Conservation (phyloP, 2,113 vertebrate genomes). For the Scomber scombrus region DNA sequence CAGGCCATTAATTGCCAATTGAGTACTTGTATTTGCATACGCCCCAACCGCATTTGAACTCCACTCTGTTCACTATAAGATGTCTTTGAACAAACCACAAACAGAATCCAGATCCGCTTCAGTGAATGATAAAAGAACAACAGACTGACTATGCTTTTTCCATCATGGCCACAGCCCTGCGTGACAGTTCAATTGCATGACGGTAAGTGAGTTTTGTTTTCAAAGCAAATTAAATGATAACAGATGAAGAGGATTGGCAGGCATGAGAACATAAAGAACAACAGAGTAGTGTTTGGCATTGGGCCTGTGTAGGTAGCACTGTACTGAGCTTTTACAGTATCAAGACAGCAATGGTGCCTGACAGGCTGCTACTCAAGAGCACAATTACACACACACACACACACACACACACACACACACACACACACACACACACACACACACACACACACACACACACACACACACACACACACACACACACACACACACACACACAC, state of each 20-base stretch:
- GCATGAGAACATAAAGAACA: constrained; percentile 39
- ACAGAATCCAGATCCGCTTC: not conserved
- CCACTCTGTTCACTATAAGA: not conserved
- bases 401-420: not conserved
- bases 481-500: constrained; percentile 15
- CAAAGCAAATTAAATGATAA: constrained; percentile 53
- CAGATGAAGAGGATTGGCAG: constrained; percentile 40
- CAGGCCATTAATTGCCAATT: constrained; percentile 15
- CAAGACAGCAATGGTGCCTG: constrained; percentile 52
- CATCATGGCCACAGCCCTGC: not conserved
- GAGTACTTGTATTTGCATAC: constrained; percentile 14
- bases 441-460: not conserved
- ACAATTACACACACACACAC: constrained; percentile 28
- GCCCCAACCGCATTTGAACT: not conserved
- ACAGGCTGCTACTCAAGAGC: constrained; percentile 43
- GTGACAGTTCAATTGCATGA: constrained; percentile 11
- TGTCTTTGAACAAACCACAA: constrained; percentile 22
- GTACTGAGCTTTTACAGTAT: constrained; percentile 52
- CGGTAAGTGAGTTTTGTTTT: constrained; percentile 40
- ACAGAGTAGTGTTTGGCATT: constrained; percentile 50
- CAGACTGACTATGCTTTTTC: constrained; percentile 1
- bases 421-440: constrained; percentile 3
- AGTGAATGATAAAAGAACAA: constrained; percentile 8
- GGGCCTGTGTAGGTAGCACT: constrained; percentile 49
- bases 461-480: not conserved